Percentiles rank a stretch among this genome's conserved stretches.
phyloP scores from a whole-genome alignment of 2,888 invertebrate species.

The Hoplodrina blanda region DNA sequence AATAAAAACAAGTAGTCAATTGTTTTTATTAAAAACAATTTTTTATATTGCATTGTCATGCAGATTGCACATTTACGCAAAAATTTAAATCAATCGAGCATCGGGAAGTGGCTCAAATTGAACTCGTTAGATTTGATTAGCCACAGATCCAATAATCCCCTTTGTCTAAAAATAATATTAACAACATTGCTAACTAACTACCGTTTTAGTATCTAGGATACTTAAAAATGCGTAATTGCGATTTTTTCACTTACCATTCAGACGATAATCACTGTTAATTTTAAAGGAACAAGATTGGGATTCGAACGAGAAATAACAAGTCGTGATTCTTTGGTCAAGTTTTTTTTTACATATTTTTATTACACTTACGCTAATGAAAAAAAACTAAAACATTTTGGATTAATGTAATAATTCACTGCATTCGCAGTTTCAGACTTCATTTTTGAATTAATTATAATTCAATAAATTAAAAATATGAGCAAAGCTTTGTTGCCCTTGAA shows the following conservation, averaged over 20 bases:
- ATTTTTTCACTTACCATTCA: slow-evolving; percentile 42
- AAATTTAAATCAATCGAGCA: no score
- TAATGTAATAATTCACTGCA: not conserved
- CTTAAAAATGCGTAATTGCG: not conserved
- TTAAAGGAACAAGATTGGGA: not conserved
- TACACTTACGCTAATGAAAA: not conserved
- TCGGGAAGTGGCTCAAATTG: no score
- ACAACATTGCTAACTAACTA: not conserved
- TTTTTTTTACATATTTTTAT: slow-evolving; percentile 26
- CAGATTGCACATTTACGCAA: no score
- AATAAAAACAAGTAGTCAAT: no score
- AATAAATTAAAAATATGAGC: no score
- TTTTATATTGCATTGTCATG: no score
- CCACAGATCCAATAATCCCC: not conserved
- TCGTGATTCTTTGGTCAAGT: slow-evolving; percentile 2
- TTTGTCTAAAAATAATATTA: not conserved
- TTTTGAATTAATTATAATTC: no score
- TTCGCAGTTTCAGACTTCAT: no score
- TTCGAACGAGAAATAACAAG: not conserved
- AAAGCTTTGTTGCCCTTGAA: no score
- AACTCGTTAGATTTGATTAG: no score
- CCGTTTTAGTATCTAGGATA: slow-evolving; percentile 37
- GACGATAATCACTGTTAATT: slow-evolving; percentile 3
- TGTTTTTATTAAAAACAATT: no score
- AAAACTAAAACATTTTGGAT: not conserved